These are phyloP conservation scores for Branchipolynoe longqiensis DNA, from an alignment of 2,888 invertebrate genomes.

Conservation along the genomic window DNA sequence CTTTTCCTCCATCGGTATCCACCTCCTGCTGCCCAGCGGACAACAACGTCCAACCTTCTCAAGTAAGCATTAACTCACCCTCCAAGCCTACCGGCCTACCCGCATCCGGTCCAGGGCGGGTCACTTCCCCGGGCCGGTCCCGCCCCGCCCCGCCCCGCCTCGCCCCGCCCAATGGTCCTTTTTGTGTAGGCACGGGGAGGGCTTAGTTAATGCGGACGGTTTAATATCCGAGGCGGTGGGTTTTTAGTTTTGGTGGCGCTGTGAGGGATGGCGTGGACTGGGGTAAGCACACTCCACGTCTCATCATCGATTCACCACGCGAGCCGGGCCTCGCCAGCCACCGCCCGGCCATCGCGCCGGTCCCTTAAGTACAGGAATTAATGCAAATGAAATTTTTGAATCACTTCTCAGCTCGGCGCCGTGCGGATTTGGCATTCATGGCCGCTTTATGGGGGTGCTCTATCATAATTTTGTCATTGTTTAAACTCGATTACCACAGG, in stretches of 20 bases:
- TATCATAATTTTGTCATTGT: conserved; percentile 62
- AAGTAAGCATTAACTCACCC: too few species aligned
- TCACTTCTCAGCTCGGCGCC: conserved; percentile 55
- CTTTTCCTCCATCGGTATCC: too few species aligned
- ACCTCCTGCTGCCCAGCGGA: too few species aligned
- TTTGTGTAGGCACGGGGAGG: background rate
- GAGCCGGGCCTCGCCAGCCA: background rate
- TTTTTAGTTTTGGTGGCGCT: conserved; percentile 17
- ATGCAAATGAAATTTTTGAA: conserved; percentile 63
- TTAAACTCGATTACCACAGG: conserved; percentile 59
- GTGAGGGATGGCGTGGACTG: conserved; percentile 45
- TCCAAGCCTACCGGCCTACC: too few species aligned
- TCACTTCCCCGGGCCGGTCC: too few species aligned
- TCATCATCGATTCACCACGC: conserved; percentile 51
- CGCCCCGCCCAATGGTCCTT: too few species aligned
- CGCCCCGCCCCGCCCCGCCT: too few species aligned
- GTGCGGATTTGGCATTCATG: conserved; percentile 57
- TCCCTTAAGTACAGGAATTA: conserved; percentile 62
- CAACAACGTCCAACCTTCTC: too few species aligned
- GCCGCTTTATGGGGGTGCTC: conserved; percentile 58
- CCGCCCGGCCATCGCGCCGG: background rate
- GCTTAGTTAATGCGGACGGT: conserved; percentile 41
- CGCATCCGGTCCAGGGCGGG: too few species aligned
- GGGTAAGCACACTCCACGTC: conserved; percentile 40
- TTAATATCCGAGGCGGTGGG: conserved; percentile 26